Base-by-base conservation (phyloP, 92 coral and sea anemone species). In the Scolanthus callimorphus region DNA sequence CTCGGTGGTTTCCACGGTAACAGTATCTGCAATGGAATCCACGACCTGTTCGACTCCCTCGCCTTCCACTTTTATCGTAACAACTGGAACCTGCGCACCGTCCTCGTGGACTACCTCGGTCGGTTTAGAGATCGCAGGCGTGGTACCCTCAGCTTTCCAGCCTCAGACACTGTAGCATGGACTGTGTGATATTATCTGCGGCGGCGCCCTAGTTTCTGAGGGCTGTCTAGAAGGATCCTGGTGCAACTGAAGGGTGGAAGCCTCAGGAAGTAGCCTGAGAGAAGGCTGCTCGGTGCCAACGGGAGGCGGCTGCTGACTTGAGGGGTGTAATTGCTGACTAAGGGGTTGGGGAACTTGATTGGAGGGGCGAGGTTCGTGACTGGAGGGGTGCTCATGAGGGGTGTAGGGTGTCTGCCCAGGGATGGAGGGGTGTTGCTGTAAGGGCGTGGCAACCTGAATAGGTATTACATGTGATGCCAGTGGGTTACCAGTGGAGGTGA, bases 1-100 rank as follows among this genome's bases (percentile, higher is more conserved):
- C 11, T 45, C 62, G 12, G 75, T 68, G 2, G 75, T 68, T 44
- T 68, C 75, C n/a, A 68, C 29, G 19, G 75, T 68, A 4, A 68
- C 75, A 0, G 75, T 68, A 45, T 68, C 64, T 19, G 55, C 75
- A 17, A 68, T 68, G 1, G 75, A 68, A 17, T 55, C 75, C 17
- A 68, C 75, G 0, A 41, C 65, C 20, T 68, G 61, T 8, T 50
- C 75, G 15, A 2, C 39, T 11, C 13, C 57, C 25, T 57, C 58
- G 3, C 31, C 65, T 31, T 68, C 75, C 75, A 57, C 49, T 51
- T 68, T 57, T 3, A 57, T 57, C 3, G 55, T 27, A n/a, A 55
- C 20, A 4, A 17, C 20, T 11, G 54, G 17, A 15, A 25, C 73
- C 9, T 26, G 23, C 3, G 54, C 22, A 9, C 20, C 62, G 9